A percentile compares a stretch with the other conserved stretches of the same genome.
Conservation (phyloP, 2,888 invertebrate species). For the Pheosia gnoma region DNA sequence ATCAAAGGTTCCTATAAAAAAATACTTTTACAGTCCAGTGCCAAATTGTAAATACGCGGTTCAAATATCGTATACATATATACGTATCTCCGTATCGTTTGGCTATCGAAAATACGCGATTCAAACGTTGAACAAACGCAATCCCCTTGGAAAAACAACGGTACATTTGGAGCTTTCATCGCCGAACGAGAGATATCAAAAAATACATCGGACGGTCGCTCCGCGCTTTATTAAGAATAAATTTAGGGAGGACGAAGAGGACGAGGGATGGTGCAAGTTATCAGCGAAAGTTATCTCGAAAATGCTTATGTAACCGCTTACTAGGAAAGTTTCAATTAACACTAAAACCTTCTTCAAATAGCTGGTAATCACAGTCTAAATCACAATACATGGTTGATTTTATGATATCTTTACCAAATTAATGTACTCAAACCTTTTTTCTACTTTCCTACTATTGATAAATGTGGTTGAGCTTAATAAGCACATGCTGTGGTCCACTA, state of each 20-base stretch:
- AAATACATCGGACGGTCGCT: conserved; percentile 75
- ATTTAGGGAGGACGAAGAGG: conserved; percentile 71
- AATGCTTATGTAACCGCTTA: neutral
- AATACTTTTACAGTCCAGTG: conserved; percentile 13
- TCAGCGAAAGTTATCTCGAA: neutral
- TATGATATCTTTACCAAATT: too few relatives aligned
- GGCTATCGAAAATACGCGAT: conserved; percentile 42
- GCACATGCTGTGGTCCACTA: too few relatives aligned
- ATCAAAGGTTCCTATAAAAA: conserved; percentile 26
- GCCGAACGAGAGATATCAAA: conserved; percentile 79
- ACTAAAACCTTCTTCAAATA: too few relatives aligned
- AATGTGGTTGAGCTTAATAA: too few relatives aligned
- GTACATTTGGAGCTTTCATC: conserved; percentile 63
- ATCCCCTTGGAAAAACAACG: conserved; percentile 65
- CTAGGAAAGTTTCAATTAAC: too few relatives aligned
- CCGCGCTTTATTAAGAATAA: conserved; percentile 83
- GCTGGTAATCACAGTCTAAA: too few relatives aligned
- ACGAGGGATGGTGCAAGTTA: conserved; percentile 31
- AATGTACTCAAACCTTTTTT: too few relatives aligned
- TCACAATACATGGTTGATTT: too few relatives aligned
- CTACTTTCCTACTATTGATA: too few relatives aligned
- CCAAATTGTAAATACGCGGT: neutral
- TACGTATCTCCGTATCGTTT: conserved; percentile 9
- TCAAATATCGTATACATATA: neutral
- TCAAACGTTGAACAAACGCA: conserved; percentile 44